Conservation (phyloP, 2,113 vertebrate species). For the Shinisaurus crocodilurus region DNA sequence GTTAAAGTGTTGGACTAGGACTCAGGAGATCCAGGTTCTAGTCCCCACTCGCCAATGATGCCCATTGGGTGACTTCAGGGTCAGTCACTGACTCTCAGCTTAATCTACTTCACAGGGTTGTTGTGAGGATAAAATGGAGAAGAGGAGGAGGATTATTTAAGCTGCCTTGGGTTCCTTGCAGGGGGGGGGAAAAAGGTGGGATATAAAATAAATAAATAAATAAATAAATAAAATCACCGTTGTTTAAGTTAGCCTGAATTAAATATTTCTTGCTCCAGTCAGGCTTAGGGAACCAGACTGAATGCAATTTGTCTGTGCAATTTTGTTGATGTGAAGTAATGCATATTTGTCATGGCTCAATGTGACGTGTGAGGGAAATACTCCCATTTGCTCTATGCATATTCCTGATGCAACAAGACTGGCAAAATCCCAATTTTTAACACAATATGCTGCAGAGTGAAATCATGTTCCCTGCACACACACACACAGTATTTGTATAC, state of each 20-base stretch:
- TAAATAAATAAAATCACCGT: conserved; percentile 8
- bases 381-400: neutral
- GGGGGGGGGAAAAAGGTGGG: no score
- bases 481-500: neutral
- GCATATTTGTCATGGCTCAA: neutral
- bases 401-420: neutral
- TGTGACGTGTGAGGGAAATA: neutral
- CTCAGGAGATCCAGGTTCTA: no score
- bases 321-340: conserved; percentile 39
- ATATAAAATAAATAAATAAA: no score
- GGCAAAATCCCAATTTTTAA: conserved; percentile 12
- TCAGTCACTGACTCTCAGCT: no score
- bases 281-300: conserved; percentile 20
- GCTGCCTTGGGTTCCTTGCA: no score
- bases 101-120: no score
- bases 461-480: conserved; percentile 1
- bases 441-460: conserved; percentile 4
- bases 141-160: no score
- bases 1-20: no score
- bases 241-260: conserved; percentile 12
- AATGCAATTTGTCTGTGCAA: conserved; percentile 52
- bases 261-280: conserved; percentile 18
- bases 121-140: no score
- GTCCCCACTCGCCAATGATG: no score
- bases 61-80: no score